Conservation (phyloP, 2,888 invertebrate species). For the Noctua pronuba region DNA sequence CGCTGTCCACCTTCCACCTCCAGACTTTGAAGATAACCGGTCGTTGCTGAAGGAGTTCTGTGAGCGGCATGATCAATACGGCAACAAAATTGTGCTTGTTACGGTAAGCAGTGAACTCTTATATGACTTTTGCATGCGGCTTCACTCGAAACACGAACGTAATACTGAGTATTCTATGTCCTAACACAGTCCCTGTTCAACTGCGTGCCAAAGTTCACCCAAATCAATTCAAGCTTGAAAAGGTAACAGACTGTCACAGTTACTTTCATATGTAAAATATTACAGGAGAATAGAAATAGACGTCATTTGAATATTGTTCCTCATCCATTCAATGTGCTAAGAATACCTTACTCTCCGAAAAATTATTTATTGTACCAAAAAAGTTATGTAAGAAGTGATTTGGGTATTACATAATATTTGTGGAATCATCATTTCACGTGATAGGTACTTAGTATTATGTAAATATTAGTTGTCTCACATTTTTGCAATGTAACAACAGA, state of each 20-base stretch:
- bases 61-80: constrained; percentile 92
- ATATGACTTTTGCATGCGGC: not conserved
- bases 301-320: not conserved
- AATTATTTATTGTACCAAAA: not conserved
- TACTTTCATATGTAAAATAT: not conserved
- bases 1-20: constrained; percentile 94
- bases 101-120: constrained; percentile 91
- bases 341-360: not conserved
- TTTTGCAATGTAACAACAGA: not conserved
- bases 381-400: not conserved
- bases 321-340: not conserved
- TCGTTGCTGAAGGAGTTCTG: constrained; percentile 94
- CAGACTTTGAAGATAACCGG: constrained; percentile 94
- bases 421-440: not conserved
- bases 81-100: constrained; percentile 93
- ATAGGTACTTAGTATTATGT: not conserved
- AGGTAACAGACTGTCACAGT: not conserved
- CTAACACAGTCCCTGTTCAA: not conserved
- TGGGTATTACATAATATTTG: not conserved
- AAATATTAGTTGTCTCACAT: constrained; percentile 5
- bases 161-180: not conserved
- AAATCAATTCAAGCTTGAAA: not conserved
- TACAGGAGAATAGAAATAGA: not conserved
- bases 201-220: not conserved
- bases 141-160: not conserved